Percentiles rank a stretch among this genome's conserved stretches.
phyloP scores from a whole-genome alignment of 1,140 invertebrate species.

The Drosophila grimshawi region DNA sequence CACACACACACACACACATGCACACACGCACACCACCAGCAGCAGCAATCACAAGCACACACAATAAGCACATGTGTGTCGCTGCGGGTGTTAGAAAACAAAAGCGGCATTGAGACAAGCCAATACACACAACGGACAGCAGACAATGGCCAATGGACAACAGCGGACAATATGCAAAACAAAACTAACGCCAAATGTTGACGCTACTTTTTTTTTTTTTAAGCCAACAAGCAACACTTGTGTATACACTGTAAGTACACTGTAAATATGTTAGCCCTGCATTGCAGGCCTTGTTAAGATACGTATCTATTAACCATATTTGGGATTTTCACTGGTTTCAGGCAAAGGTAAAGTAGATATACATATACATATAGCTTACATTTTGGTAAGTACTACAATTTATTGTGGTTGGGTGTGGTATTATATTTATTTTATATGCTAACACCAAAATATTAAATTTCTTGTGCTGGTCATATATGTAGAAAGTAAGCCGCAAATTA shows the following conservation, averaged over 20 bases:
- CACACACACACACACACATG: constrained; percentile 50
- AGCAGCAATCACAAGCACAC: background rate
- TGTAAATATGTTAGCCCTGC: constrained; percentile 19
- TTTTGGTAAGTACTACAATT: background rate
- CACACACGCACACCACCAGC: constrained; percentile 32
- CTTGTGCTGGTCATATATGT: no score
- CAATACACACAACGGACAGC: constrained; percentile 35
- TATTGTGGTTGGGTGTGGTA: background rate
- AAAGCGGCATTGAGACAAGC: constrained; percentile 64
- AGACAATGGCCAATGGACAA: constrained; percentile 2
- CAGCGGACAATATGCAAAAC: constrained; percentile 71
- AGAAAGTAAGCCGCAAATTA: no score
- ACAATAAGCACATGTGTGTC: constrained; percentile 44
- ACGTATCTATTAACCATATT: constrained; percentile 6
- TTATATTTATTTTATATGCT: no score
- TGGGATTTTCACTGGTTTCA: background rate
- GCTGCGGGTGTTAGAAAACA: constrained; percentile 81
- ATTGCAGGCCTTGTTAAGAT: background rate
- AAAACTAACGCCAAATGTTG: constrained; percentile 67
- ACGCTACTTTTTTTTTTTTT: constrained; percentile 32
- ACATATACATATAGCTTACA: background rate
- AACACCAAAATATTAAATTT: no score
- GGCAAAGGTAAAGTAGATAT: background rate
- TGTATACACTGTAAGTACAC: constrained; percentile 11
- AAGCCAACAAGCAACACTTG: constrained; percentile 29